These are phyloP conservation scores for Pipistrellus kuhlii DNA, from an alignment of 2,797 vertebrate species.

Conservation along the genomic window DNA sequence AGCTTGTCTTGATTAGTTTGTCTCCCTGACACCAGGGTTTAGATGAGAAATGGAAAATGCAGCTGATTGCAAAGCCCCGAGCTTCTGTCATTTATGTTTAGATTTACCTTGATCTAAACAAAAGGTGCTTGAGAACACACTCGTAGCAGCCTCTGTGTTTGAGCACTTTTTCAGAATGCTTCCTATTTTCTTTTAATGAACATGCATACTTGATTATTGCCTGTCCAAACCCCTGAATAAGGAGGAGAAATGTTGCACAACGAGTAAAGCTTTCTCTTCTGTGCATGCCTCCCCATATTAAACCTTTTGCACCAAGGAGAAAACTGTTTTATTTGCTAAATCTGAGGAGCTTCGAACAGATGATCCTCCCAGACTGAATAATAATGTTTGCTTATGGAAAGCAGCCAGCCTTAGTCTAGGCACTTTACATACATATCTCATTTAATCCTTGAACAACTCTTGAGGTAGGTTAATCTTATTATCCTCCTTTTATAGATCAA, in stretches of 20 bases:
- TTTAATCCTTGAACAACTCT: neutral
- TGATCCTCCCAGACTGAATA: neutral
- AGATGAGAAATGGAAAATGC: neutral
- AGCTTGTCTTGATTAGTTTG: neutral
- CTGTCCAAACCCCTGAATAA: neutral
- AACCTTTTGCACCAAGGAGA: neutral
- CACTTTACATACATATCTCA: neutral
- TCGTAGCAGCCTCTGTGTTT: neutral
- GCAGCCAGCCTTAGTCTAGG: neutral
- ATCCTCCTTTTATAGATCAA: neutral
- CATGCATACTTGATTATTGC: neutral
- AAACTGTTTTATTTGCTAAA: slow-evolving; percentile 1
- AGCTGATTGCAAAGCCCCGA: neutral
- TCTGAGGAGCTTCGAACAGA: neutral
- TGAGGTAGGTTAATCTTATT: neutral
- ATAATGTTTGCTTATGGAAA: neutral
- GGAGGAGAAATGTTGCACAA: neutral
- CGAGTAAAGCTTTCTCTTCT: neutral
- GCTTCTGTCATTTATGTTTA: neutral
- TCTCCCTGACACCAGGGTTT: neutral
- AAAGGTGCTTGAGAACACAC: neutral
- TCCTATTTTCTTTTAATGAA: slow-evolving; percentile 25
- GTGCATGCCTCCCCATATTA: neutral
- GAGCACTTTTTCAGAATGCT: neutral
- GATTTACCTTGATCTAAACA: neutral